Percentiles rank a stretch among this genome's conserved stretches.
Conservation (phyloP, 2,113 vertebrate genomes). For the Cyanocitta stelleri region DNA sequence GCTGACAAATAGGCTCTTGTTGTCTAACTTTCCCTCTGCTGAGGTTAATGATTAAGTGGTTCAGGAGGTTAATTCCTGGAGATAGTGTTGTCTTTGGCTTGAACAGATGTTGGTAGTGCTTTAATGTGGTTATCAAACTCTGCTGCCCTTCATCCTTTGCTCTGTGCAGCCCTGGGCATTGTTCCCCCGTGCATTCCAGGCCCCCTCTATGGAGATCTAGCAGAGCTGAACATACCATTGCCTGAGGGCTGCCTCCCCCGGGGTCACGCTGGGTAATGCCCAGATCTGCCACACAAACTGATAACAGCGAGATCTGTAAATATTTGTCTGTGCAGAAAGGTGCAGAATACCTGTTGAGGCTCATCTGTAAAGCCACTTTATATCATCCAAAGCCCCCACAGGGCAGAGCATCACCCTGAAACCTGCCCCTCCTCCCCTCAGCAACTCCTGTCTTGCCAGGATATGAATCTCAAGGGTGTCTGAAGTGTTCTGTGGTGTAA, state of each 20-base stretch:
- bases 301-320: conserved; percentile 5
- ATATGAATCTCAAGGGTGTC: neutral
- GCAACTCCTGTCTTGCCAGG: neutral
- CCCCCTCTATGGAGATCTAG: conserved; percentile 85
- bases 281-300: conserved; percentile 16
- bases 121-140: conserved; percentile 99
- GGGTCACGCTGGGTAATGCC: conserved; percentile 67
- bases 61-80: conserved; percentile 89
- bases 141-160: conserved; percentile 86
- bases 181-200: conserved; percentile 84
- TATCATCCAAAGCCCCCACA: neutral
- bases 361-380: neutral
- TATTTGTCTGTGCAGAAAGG: conserved; percentile 23
- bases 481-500: conserved; percentile 21
- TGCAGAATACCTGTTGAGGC: neutral
- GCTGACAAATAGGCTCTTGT: conserved; percentile 93
- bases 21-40: conserved; percentile 85
- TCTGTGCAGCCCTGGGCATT: conserved; percentile 73
- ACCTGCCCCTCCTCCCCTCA: neutral
- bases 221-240: conserved; percentile 75
- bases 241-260: conserved; percentile 69
- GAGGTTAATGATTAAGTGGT: conserved; percentile 95
- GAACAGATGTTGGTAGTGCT: conserved; percentile 97
- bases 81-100: conserved; percentile 89
- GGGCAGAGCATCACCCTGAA: neutral